Evolutionary conservation across 2,113 vertebrate genomes (phyloP).

Genomic region (Columbina picui): DNA sequence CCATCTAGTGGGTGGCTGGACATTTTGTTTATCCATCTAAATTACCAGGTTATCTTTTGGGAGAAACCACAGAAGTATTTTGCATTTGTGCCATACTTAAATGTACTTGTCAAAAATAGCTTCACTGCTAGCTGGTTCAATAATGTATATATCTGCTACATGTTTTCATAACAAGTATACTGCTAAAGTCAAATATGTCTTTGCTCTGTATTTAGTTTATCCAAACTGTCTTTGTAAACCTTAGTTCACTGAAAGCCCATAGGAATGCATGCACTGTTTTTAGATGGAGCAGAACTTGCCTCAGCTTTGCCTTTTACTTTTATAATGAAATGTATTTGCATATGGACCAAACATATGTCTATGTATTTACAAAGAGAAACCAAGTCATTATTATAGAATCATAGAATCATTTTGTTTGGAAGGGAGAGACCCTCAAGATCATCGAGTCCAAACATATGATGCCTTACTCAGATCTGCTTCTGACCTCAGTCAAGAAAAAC

Average conservation of each 20-base stretch:
- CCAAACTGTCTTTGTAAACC: background rate
- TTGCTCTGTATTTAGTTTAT: background rate
- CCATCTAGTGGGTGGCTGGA: constrained; percentile 25
- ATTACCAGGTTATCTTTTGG: background rate
- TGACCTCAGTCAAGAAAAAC: background rate
- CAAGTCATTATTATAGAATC: background rate
- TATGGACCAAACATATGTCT: background rate
- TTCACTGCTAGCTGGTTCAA: background rate
- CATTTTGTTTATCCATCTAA: background rate
- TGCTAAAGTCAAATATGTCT: background rate
- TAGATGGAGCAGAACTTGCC: background rate
- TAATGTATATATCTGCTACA: background rate
- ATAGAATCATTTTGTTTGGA: too few species aligned
- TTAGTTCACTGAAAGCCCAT: background rate
- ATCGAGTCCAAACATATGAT: background rate
- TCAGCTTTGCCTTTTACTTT: background rate
- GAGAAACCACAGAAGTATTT: background rate
- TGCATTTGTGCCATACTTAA: background rate
- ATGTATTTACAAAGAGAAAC: background rate
- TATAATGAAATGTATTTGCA: background rate
- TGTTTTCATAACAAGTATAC: background rate
- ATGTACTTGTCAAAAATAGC: background rate
- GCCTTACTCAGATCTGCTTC: background rate
- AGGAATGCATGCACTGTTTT: background rate
- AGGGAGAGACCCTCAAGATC: too few species aligned